Conservation (phyloP, 37 sponge, comb jelly and placozoan genomes). For the Geodia barretti region DNA sequence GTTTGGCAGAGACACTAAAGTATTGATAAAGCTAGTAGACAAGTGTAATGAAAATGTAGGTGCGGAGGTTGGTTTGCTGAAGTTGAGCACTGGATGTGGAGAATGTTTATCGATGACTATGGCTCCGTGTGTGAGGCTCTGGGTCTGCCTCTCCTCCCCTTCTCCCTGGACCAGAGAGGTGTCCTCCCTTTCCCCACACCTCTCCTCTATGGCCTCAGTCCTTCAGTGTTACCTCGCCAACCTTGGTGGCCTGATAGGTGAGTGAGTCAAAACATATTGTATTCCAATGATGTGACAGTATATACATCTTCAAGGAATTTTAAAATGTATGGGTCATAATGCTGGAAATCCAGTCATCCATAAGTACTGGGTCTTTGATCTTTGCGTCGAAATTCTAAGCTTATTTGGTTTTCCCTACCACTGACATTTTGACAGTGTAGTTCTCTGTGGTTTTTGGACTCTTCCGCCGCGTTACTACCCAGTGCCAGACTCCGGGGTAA, state of each 20-base stretch:
- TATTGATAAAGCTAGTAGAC: no score
- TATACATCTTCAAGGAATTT: neutral
- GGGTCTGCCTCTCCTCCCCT: slow-evolving; percentile 21
- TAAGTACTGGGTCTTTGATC: neutral
- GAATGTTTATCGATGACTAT: slow-evolving; percentile 63
- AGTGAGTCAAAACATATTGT: neutral
- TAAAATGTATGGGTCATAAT: neutral
- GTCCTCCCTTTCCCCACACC: slow-evolving; percentile 54
- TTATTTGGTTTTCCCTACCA: no score
- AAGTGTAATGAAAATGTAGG: no score
- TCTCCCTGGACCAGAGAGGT: neutral
- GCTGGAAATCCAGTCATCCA: neutral
- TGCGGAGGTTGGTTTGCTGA: neutral
- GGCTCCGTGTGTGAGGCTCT: slow-evolving; percentile 28
- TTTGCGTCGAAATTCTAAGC: neutral
- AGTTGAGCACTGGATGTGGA: slow-evolving; percentile 81
- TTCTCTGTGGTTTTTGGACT: slow-evolving; percentile 47
- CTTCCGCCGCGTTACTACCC: neutral
- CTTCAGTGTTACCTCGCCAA: slow-evolving; percentile 32
- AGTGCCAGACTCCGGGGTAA: neutral
- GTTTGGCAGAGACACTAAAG: neutral
- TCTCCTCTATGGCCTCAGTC: slow-evolving; percentile 63
- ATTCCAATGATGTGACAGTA: neutral
- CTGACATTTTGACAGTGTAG: slow-evolving; percentile 23
- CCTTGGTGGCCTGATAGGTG: slow-evolving; percentile 69